Base-by-base conservation (phyloP, 1,140 invertebrate species). In the Aphaenogaster floridana region DNA sequence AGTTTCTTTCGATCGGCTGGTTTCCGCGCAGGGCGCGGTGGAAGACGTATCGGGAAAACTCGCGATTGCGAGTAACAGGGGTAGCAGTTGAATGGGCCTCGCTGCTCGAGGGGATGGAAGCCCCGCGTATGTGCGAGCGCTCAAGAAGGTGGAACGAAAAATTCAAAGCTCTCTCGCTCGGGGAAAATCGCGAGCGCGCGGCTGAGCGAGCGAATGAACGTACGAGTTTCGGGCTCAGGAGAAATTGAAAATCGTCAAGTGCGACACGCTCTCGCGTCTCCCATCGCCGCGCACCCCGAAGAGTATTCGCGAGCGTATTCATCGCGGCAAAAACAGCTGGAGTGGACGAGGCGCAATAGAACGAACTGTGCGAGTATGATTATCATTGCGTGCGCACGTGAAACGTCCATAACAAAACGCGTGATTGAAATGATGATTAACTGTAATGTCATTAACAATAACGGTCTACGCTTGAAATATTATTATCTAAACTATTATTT, bases 181-280 rank as follows among this genome's bases (percentile, higher is more conserved):
- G 66, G 71, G 63, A 81, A 83, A 86, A 83, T 72, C 50, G 74
- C 59, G 13, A 66, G 57, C 79, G 66, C 42, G 42, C 66, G 66
- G 28, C 17, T 0, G 39, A n/a, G 9, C 63, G 66, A 48, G n/a
- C 11, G 42, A 50, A 69, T 48, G 84, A 86, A 77, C 74, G 57
- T 50, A 39, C 17, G 48, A 86, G 63, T 86, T 86, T 88, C 68
- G 48, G 76, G 68, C 74, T 57, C 63, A n/a, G 61, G 45, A 57
- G 84, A 79, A 74, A 89, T 89, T 69, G 89, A 90, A 89, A 86
- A 89, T 83, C 83, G 89, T 72, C 87, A 79, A 90, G 50, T 86
- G 59, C 42, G 68, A 28, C 83, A 90, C 63, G 48, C 78, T 89
- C 74, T 86, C 69, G 83, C 89, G 48, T 48, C 39, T 86, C 54